Base-by-base conservation (phyloP, 2,888 invertebrate genomes). In the Tetropium fuscum region DNA sequence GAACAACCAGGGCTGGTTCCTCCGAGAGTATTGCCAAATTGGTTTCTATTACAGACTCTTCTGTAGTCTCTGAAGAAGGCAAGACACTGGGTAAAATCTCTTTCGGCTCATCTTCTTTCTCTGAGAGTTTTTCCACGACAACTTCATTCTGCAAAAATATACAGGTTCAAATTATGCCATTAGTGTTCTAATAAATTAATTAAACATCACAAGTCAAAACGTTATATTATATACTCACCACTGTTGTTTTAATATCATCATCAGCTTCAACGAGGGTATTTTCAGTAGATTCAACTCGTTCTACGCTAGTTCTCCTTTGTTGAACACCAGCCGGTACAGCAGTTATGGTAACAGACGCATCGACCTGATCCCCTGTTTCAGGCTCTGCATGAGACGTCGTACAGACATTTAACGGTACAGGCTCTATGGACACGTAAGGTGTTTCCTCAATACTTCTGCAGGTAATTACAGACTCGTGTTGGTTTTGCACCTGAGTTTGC, bases 321-420 rank as follows among this genome's bases (percentile, higher is more conserved):
- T 76, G 77, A 16, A 76, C 75, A 41, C 71, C 71, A 19, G 76
- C 75, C 32, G 77, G 75, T 61, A 76, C 68, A 54, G 78, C 65
- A 36, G 59, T 59, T 25, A 54, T 55, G 3, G 49, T 59, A 11
- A 54, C 56, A 11, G 60, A 45, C 41, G 36, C 27, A 38, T 60
- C 43, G 7, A 41, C 27, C 6, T 47, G 11, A 44, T 44, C 38
- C 36, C 60, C 60, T 6, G 51, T 47, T 2, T 22, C 10, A 10
- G 60, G 58, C 27, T 73, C 73, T 45, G 62, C 63, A 40, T 66
- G 53, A 15, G 49, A 40, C 5, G 40, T 16, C 1, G 7, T 16
- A 44, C 66, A 66, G 16, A 65, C 64, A 30, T 73, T 72, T n/a
- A 68, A 58, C 30, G 64, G 66, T 6, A 71, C 68, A 18, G 72